Conservation (phyloP, 2,797 vertebrate genomes). For the Chrysocyon brachyurus region DNA sequence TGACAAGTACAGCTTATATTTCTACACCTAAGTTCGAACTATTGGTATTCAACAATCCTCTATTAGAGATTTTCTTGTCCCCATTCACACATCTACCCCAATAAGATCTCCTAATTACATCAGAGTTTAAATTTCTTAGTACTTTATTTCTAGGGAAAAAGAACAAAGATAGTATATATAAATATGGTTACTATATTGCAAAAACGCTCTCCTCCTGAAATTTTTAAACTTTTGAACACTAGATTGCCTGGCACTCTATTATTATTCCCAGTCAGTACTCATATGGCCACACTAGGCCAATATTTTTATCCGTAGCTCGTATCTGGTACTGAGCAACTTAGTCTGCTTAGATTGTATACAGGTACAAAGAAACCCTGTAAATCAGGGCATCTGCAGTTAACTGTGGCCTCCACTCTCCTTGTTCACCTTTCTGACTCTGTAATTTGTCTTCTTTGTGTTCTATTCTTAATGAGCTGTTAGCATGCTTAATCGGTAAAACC, state of each 20-base stretch:
- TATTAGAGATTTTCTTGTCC: not conserved
- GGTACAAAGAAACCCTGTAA: not conserved
- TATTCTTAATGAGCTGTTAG: constrained; percentile 65
- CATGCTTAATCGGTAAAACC: not conserved
- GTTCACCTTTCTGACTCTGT: constrained; percentile 64
- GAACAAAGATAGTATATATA: not conserved
- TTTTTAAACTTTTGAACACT: constrained; percentile 2
- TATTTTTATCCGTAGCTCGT: not conserved
- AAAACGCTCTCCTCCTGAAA: not conserved
- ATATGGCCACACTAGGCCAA: not conserved
- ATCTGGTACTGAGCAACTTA: not conserved
- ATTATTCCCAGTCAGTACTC: not conserved
- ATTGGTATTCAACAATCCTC: not conserved
- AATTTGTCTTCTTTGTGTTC: constrained; percentile 51
- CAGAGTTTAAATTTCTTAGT: not conserved
- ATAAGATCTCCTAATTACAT: not conserved
- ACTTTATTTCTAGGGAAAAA: constrained; percentile 36
- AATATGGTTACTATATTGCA: not conserved
- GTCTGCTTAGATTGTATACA: not conserved
- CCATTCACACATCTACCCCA: not conserved
- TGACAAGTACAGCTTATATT: not conserved
- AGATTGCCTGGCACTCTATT: not conserved
- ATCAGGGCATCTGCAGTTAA: not conserved
- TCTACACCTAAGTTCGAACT: not conserved
- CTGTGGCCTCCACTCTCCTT: not conserved